Evolutionary conservation across 2,888 invertebrate species (phyloP), one percentile per base, ranked within the genome.

Genomic region (Xestobium rufovillosum): DNA sequence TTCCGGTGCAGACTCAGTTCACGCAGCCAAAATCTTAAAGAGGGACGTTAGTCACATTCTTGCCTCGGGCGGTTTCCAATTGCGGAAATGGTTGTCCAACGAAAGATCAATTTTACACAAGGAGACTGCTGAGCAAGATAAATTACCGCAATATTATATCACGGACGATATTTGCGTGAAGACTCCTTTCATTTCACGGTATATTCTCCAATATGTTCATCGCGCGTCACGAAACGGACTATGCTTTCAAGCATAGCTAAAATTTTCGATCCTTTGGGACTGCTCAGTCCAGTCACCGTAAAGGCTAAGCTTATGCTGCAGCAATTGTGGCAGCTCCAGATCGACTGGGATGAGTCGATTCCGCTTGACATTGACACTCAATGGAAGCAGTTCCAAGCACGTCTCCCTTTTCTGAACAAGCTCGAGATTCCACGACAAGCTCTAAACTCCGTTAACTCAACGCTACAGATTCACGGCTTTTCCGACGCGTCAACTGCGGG

Each of bases 181-280:
- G 39, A 47, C 44, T 3, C 31, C 44, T 17, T 43, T 45, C 4
- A 23, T 49, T 19, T 15, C 26, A 4, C 47, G 43, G 43, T 26
- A 39, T 10, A 14, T 17, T 12, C 29, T 15, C 29, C 19, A n/a
- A 2, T n/a, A 12, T n/a, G n/a, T n/a, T n/a, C n/a, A n/a, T n/a
- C n/a, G n/a, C n/a, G n/a, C n/a, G 19, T 19, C 10, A 46, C 42
- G 25, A 47, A 47, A 34, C 28, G 42, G 4, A 34, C 13, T 6
- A 42, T 45, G 19, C 33, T 47, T 12, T 44, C 42, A 9, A 34
- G 26, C 9, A 33, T 47, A 10, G 29, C 47, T 4, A 35, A 41
- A 31, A 40, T 47, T 15, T 47, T 46, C 33, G 45, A 50, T 37
- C 43, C 44, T 2, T 32, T 45, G 8, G 48, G 48, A 2, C 36